These are phyloP conservation scores for Amazona finschi DNA, from an alignment of 2,797 vertebrate genomes.

Conservation along the genomic window DNA sequence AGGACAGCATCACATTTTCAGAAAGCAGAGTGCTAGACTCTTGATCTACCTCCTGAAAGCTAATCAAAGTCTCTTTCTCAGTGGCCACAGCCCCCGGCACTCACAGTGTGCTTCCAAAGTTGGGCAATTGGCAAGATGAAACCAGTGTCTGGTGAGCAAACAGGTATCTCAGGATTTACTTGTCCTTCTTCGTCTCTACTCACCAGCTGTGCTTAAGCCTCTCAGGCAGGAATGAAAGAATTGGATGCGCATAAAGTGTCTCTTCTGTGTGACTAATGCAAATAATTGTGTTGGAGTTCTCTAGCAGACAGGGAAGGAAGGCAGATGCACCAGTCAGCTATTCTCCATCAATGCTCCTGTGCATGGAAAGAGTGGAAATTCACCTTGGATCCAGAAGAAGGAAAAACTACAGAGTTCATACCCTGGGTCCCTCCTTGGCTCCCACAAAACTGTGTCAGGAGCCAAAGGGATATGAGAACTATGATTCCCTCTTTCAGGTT, in stretches of 20 bases:
- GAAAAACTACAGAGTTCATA: background rate
- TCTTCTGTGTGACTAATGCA: background rate
- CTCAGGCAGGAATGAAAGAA: background rate
- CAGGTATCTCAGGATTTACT: background rate
- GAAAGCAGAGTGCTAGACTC: background rate
- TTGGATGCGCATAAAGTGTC: background rate
- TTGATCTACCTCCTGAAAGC: slow-evolving; percentile 29
- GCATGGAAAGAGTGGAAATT: background rate
- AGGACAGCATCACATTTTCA: background rate
- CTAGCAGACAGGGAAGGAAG: background rate
- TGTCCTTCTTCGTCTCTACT: background rate
- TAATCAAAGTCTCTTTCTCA: slow-evolving; percentile 1
- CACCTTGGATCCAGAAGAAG: background rate
- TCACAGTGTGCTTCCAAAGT: slow-evolving; percentile 10
- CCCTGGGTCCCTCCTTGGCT: background rate
- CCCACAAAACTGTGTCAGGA: background rate
- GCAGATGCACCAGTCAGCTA: background rate
- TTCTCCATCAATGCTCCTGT: rapidly evolving
- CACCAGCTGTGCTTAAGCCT: background rate
- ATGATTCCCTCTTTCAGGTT: background rate
- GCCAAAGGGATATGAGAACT: background rate
- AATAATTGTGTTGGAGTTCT: background rate
- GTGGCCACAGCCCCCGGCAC: slow-evolving; percentile 5
- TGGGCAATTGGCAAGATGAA: background rate
- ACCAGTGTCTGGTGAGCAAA: background rate